A percentile compares a stretch with the other conserved stretches of the same genome.
Conservation (phyloP, 1,140 invertebrate species). For the Lordiphosa clarofinis region DNA sequence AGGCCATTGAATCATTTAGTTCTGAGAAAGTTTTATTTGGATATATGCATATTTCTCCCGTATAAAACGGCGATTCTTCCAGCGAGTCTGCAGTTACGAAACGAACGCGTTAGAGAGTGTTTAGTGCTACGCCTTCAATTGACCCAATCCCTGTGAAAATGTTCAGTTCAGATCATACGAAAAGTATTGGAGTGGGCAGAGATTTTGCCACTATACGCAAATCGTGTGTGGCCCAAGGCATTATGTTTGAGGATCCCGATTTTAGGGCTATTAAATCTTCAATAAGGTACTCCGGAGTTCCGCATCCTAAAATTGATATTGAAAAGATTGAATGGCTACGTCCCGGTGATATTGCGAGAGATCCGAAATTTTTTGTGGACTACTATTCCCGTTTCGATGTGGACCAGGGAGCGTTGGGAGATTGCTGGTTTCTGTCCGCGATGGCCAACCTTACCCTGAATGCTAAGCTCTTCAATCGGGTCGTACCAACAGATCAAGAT, state of each 20-base stretch:
- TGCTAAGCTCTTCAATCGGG: conserved; percentile 92
- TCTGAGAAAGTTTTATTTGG: conserved; percentile 68
- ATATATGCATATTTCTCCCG: conserved; percentile 48
- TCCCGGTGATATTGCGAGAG: conserved; percentile 90
- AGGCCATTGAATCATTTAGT: conserved; percentile 60
- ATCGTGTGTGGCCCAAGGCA: conserved; percentile 85
- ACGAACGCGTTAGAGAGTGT: conserved; percentile 23
- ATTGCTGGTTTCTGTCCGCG: conserved; percentile 98
- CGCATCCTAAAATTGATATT: conserved; percentile 86
- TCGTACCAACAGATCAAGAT: conserved; percentile 96
- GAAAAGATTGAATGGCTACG: conserved; percentile 93
- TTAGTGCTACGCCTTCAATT: conserved; percentile 26
- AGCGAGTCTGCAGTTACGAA: conserved; percentile 64
- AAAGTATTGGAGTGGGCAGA: conserved; percentile 81
- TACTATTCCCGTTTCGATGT: conserved; percentile 98
- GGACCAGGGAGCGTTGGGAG: conserved; percentile 97
- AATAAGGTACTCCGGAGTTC: conserved; percentile 88
- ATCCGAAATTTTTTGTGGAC: conserved; percentile 95
- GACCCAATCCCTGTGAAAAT: conserved; percentile 36
- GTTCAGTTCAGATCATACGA: conserved; percentile 71
- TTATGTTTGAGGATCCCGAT: conserved; percentile 93
- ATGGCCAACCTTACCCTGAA: conserved; percentile 96
- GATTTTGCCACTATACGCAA: conserved; percentile 87
- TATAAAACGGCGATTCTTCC: conserved; percentile 56
- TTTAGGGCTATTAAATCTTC: conserved; percentile 90